phyloP scores from a whole-genome alignment of 2,888 invertebrate species.

The Quadroppia sp. region DNA sequence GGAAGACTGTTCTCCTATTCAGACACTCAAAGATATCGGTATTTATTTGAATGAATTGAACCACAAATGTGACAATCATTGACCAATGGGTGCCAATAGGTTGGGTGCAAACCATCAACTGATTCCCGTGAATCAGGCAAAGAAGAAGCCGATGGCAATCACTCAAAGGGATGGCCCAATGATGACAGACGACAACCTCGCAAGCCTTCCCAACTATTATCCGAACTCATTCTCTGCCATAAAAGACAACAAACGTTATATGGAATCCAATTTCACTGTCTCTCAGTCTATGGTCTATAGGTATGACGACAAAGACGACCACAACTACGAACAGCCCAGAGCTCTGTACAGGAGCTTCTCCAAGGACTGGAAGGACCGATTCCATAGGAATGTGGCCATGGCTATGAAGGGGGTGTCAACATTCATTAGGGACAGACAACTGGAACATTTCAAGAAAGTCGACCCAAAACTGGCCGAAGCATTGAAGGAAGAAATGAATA shows the following conservation, averaged over 20 bases:
- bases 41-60: background rate
- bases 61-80: background rate
- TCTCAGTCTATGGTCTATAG: slow-evolving; percentile 64
- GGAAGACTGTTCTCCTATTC: slow-evolving; percentile 83
- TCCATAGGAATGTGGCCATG: slow-evolving; percentile 73
- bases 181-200: slow-evolving; percentile 70
- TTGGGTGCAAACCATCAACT: slow-evolving; percentile 87
- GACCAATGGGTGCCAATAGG: background rate
- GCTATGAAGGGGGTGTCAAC: slow-evolving; percentile 71
- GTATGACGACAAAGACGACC: slow-evolving; percentile 69
- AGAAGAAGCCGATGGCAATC: slow-evolving; percentile 43
- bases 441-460: slow-evolving; percentile 74
- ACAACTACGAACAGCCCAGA: slow-evolving; percentile 66
- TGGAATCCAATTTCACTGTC: slow-evolving; percentile 56
- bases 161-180: slow-evolving; percentile 72
- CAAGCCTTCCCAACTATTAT: slow-evolving; percentile 83
- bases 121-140: slow-evolving; percentile 93
- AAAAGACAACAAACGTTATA: slow-evolving; percentile 58
- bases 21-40: slow-evolving; percentile 83
- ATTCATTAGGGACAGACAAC: slow-evolving; percentile 77
- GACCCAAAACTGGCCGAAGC: slow-evolving; percentile 65
- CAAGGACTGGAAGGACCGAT: slow-evolving; percentile 65
- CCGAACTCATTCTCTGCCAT: slow-evolving; percentile 94
- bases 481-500: slow-evolving; percentile 2
- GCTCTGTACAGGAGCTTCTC: slow-evolving; percentile 84